Percentiles rank a stretch among this genome's conserved stretches.
Conservation (phyloP, 2,113 vertebrate genomes). For the Corvus hawaiiensis region DNA sequence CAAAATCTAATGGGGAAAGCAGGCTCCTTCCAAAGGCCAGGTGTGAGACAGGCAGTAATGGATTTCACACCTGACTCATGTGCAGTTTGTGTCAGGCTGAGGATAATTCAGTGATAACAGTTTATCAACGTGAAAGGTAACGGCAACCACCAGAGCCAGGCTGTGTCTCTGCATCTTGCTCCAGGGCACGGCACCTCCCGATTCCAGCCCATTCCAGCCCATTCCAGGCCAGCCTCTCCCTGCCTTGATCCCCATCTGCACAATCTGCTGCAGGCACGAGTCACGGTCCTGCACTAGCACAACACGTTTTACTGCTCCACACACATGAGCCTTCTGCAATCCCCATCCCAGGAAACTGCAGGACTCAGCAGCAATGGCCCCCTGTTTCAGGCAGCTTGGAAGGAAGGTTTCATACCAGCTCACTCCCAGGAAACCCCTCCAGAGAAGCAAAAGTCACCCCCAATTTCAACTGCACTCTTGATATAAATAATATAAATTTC, state of each 20-base stretch:
- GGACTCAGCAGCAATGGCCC: background rate
- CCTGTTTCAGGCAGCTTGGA: background rate
- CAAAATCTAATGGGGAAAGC: conserved; percentile 72
- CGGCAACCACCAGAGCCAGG: conserved; percentile 62
- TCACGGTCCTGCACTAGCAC: background rate
- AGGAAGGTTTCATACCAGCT: background rate
- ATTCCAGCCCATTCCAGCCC: background rate
- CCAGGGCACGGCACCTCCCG: background rate
- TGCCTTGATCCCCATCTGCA: background rate
- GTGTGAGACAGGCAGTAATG: conserved; percentile 82
- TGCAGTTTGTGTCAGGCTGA: conserved; percentile 72
- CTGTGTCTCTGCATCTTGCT: background rate
- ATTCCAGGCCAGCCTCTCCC: rapidly evolving
- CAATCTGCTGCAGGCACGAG: background rate
- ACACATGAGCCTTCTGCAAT: background rate
- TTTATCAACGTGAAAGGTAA: conserved; percentile 77
- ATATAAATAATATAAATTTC: background rate
- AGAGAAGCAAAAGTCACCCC: background rate
- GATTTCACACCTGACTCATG: conserved; percentile 79
- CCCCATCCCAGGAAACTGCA: background rate
- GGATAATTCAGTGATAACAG: conserved; percentile 85
- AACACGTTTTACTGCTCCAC: background rate
- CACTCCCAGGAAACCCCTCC: background rate
- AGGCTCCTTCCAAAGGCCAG: conserved; percentile 68
- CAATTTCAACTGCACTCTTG: background rate